These are phyloP conservation scores for Eulemur rufifrons DNA, from an alignment of 2,113 vertebrate species.

Conservation along the genomic window DNA sequence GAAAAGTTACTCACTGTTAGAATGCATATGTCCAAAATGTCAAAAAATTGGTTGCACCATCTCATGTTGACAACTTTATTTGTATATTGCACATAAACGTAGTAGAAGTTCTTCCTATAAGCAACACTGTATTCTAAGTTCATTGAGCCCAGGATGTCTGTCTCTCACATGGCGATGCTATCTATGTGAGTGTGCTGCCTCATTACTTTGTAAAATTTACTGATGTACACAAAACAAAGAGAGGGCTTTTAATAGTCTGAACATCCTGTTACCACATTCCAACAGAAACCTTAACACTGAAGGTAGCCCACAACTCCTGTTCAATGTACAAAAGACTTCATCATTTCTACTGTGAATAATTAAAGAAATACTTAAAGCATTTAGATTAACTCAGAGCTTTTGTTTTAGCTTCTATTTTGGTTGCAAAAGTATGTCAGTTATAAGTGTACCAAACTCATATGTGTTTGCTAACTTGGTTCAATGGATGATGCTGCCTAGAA, in stretches of 20 bases:
- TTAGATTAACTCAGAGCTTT: slow-evolving; percentile 53
- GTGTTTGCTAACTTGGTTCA: slow-evolving; percentile 82
- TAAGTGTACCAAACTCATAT: slow-evolving; percentile 78
- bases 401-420: slow-evolving; percentile 79
- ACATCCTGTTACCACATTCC: not conserved
- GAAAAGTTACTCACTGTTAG: not conserved
- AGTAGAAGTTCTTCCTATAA: not conserved
- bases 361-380: slow-evolving; percentile 29
- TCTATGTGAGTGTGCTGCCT: not conserved
- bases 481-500: slow-evolving; percentile 57
- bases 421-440: slow-evolving; percentile 80
- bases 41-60: not conserved
- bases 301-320: not conserved
- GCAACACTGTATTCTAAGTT: slow-evolving; percentile 4
- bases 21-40: slow-evolving; percentile 44
- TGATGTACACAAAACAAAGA: slow-evolving; percentile 52
- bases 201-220: slow-evolving; percentile 21
- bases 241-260: slow-evolving; percentile 10
- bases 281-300: slow-evolving; percentile 6
- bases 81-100: slow-evolving; percentile 35
- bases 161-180: slow-evolving; percentile 35
- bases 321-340: not conserved
- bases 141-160: not conserved
- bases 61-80: slow-evolving; percentile 37
- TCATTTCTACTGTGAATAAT: slow-evolving; percentile 37